A percentile compares a stretch with the other conserved stretches of the same genome.
Evolutionary conservation across 2,888 invertebrate genomes (phyloP).

Genomic region (Arrhopalites spinosus): DNA sequence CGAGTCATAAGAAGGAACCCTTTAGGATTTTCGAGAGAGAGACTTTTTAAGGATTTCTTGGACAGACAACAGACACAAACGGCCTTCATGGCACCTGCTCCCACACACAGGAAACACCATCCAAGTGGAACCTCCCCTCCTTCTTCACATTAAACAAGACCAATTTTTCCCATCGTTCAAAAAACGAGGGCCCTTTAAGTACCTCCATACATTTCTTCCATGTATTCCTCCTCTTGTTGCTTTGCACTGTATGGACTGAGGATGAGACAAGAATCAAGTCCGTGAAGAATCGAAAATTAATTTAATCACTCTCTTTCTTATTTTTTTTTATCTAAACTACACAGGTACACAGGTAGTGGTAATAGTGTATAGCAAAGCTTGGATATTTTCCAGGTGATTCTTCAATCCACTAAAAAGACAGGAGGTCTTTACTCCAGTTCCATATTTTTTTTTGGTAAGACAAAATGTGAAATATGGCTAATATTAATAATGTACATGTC

Average conservation of each 20-base stretch:
- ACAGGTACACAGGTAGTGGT: too few relatives aligned
- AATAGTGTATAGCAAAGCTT: too few relatives aligned
- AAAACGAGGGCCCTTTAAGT: conserved; percentile 32
- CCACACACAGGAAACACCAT: conserved; percentile 51
- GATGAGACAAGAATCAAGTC: neutral
- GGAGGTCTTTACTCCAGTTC: too few relatives aligned
- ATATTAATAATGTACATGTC: too few relatives aligned
- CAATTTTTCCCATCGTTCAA: conserved; percentile 35
- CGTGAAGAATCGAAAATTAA: conserved; percentile 45
- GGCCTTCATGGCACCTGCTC: conserved; percentile 47
- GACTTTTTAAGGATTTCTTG: too few relatives aligned
- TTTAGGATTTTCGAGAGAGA: too few relatives aligned
- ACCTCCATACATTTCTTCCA: conserved; percentile 13
- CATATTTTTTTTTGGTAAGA: too few relatives aligned
- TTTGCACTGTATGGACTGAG: neutral
- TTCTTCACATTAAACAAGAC: neutral
- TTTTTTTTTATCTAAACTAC: too few relatives aligned
- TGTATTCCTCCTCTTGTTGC: conserved; percentile 12
- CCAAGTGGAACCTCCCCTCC: conserved; percentile 44
- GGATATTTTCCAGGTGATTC: too few relatives aligned
- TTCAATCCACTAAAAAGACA: too few relatives aligned
- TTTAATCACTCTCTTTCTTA: conserved; percentile 34
- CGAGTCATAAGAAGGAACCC: too few relatives aligned
- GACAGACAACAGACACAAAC: conserved; percentile 6
- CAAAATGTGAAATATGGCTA: too few relatives aligned